Percentiles rank a stretch among this genome's conserved stretches.
These are phyloP conservation scores for Trachelus iudaicus DNA, from an alignment of 2,888 invertebrate genomes.

Conservation along the genomic window DNA sequence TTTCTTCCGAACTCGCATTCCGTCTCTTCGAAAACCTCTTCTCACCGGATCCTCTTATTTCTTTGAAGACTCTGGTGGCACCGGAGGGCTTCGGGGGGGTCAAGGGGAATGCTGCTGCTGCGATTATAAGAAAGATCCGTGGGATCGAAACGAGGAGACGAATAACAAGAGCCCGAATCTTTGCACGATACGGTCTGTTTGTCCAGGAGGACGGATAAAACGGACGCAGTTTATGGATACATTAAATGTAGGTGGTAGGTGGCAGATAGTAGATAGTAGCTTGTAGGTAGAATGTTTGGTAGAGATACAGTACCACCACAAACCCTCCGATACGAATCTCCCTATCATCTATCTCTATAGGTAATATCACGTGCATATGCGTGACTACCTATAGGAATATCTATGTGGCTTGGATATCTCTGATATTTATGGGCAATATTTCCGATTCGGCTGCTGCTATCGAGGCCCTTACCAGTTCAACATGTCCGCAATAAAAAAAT, in stretches of 20 bases:
- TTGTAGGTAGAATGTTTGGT: not conserved
- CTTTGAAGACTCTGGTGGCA: not conserved
- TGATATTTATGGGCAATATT: slow-evolving; percentile 66
- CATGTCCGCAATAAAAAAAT: slow-evolving; percentile 65
- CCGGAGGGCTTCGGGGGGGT: not conserved
- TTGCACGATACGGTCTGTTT: not conserved
- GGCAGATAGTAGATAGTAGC: not conserved
- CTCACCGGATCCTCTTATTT: not conserved
- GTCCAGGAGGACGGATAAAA: not conserved
- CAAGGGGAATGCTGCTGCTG: not conserved
- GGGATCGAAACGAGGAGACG: not conserved
- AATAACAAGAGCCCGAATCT: not conserved
- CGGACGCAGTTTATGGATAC: not conserved
- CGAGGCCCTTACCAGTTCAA: slow-evolving; percentile 64
- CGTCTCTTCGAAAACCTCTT: not conserved
- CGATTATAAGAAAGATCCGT: not conserved
- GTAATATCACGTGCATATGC: slow-evolving; percentile 32
- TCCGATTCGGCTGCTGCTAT: slow-evolving; percentile 65
- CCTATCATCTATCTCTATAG: not conserved
- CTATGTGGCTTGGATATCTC: slow-evolving; percentile 49
- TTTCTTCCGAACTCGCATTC: not conserved
- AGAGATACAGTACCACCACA: not conserved
- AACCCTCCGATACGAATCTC: not conserved
- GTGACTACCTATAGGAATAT: slow-evolving; percentile 31
- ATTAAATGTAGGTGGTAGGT: not conserved